These are phyloP conservation scores for Aphelinus certus DNA, from an alignment of 1,140 invertebrate species.

Conservation along the genomic window DNA sequence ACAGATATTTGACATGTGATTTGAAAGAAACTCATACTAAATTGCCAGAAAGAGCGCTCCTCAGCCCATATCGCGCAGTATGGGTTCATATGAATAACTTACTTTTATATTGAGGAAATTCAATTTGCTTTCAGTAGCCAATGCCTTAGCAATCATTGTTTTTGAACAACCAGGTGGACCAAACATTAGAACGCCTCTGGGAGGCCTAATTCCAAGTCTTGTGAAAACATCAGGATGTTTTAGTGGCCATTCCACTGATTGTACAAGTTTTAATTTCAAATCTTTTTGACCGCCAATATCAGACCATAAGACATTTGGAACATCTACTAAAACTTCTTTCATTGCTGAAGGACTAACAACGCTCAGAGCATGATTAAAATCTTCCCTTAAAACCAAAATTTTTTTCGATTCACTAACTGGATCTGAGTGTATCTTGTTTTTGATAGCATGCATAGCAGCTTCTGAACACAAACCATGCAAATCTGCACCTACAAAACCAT, in stretches of 20 bases:
- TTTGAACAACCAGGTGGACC: constrained; percentile 98
- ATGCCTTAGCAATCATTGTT: constrained; percentile 94
- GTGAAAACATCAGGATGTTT: constrained; percentile 89
- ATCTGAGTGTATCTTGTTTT: constrained; percentile 43
- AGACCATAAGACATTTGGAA: constrained; percentile 86
- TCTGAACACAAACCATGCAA: constrained; percentile 78
- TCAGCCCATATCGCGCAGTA: background rate
- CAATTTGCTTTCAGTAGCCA: constrained; percentile 93
- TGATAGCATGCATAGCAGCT: constrained; percentile 71
- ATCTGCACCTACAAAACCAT: constrained; percentile 92
- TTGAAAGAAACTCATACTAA: constrained; percentile 21
- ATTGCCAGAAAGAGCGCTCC: too few relatives aligned
- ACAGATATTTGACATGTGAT: too few relatives aligned
- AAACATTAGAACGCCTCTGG: constrained; percentile 94
- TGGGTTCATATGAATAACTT: constrained; percentile 37
- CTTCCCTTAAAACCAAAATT: constrained; percentile 54
- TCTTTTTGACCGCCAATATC: constrained; percentile 93
- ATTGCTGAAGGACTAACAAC: constrained; percentile 87
- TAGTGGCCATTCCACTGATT: constrained; percentile 93
- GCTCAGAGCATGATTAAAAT: constrained; percentile 74
- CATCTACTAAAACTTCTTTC: constrained; percentile 86
- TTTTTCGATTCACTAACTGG: constrained; percentile 22
- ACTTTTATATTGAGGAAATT: constrained; percentile 92
- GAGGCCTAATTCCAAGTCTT: constrained; percentile 90
- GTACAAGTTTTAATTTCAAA: constrained; percentile 86